phyloP scores from a whole-genome alignment of 1,140 invertebrate genomes.

The Coboldia fuscipes region DNA sequence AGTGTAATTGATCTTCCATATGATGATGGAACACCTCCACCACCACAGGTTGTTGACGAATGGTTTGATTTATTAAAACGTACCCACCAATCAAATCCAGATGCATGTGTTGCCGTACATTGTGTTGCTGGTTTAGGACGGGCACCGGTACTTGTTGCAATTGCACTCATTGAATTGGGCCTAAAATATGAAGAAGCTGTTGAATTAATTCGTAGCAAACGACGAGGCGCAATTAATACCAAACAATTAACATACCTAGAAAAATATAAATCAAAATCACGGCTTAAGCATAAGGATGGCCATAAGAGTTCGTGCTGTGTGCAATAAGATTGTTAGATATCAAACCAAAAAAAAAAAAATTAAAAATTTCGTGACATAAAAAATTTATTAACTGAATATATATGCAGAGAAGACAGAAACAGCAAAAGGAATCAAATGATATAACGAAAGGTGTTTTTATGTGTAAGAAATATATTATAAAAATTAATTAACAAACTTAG shows the following conservation, averaged over 20 bases:
- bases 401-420: too few species aligned
- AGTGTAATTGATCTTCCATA: slow-evolving; percentile 68
- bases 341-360: too few species aligned
- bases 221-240: slow-evolving; percentile 88
- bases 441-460: too few species aligned
- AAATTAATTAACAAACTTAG: too few species aligned
- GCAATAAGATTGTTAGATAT: too few species aligned
- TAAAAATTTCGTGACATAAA: too few species aligned
- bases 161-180: slow-evolving; percentile 88
- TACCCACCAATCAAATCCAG: slow-evolving; percentile 59
- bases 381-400: too few species aligned
- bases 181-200: slow-evolving; percentile 96
- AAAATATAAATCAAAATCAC: slow-evolving; percentile 85
- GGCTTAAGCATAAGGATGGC: slow-evolving; percentile 81
- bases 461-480: too few species aligned
- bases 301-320: slow-evolving; percentile 77
- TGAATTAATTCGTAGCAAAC: slow-evolving; percentile 82
- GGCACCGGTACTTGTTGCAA: slow-evolving; percentile 85
- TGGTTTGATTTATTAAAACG: slow-evolving; percentile 80
- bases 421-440: too few species aligned
- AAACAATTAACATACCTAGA: slow-evolving; percentile 89
- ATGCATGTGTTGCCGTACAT: slow-evolving; percentile 83
- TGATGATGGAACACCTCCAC: slow-evolving; percentile 73
- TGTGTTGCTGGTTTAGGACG: slow-evolving; percentile 89
- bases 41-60: slow-evolving; percentile 67